These are phyloP conservation scores for Prostheceraeus crozeri DNA, from an alignment of 2,888 invertebrate genomes.

Conservation along the genomic window DNA sequence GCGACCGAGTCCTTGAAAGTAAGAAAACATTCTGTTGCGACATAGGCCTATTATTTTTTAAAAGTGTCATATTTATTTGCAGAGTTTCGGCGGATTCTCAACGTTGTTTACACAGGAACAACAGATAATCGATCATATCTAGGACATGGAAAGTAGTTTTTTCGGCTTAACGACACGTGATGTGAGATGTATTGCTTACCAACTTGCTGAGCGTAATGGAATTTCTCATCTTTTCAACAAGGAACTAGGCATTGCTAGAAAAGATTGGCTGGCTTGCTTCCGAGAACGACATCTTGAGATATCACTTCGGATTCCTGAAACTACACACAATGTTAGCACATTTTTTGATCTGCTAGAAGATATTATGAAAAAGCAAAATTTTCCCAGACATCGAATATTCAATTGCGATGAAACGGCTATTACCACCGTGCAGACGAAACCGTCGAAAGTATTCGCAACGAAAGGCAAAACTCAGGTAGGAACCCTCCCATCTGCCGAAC, in stretches of 20 bases:
- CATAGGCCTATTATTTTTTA: no score
- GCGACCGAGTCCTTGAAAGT: neutral
- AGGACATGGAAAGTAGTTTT: conserved; percentile 2
- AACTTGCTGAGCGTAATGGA: conserved; percentile 13
- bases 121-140: conserved; percentile 14
- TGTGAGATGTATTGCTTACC: conserved; percentile 25
- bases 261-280: conserved; percentile 5
- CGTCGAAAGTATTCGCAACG: conserved; percentile 8
- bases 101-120: conserved; percentile 10
- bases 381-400: conserved; percentile 33
- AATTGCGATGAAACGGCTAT: conserved; percentile 35
- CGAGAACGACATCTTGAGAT: conserved; percentile 5
- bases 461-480: conserved; percentile 17
- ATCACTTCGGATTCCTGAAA: conserved; percentile 20
- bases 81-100: neutral
- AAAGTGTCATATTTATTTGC: neutral
- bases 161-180: neutral
- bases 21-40: no score
- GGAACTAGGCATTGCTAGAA: neutral
- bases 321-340: conserved; percentile 30
- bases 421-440: conserved; percentile 2
- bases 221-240: neutral
- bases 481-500: conserved; percentile 1
- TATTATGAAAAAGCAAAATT: conserved; percentile 9
- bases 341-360: conserved; percentile 20